Conservation (phyloP, 2,113 vertebrate genomes). For the Sinosuthora webbiana region DNA sequence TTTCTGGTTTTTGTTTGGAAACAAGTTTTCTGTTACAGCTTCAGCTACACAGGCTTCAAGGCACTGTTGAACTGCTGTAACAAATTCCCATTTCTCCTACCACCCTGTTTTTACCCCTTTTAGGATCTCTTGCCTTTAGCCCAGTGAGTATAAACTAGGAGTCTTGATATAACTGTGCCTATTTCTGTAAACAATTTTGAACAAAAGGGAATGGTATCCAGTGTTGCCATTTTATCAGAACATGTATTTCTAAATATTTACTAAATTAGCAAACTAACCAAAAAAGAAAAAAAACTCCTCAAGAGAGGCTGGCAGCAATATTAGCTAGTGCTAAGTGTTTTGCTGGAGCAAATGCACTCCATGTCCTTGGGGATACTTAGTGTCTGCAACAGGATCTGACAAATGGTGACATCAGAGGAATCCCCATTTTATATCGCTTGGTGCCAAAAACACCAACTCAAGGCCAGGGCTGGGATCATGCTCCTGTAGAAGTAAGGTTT, state of each 20-base stretch:
- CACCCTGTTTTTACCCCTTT: background rate
- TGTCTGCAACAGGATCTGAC: background rate
- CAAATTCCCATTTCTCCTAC: background rate
- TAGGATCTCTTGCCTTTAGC: background rate
- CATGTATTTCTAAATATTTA: constrained; percentile 49
- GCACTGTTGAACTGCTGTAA: background rate
- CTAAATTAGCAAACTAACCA: background rate
- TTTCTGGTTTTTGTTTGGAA: background rate
- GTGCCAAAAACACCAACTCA: background rate
- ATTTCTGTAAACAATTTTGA: constrained; percentile 13
- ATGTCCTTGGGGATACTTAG: background rate
- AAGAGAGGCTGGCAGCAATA: background rate
- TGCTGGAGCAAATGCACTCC: background rate
- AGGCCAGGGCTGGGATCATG: background rate
- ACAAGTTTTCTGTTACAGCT: background rate
- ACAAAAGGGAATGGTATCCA: background rate
- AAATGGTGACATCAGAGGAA: background rate
- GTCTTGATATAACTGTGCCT: background rate
- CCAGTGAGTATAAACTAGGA: background rate
- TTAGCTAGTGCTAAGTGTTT: constrained; percentile 10
- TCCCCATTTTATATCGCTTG: background rate
- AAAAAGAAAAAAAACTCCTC: background rate
- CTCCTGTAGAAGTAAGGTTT: background rate
- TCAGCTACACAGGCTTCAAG: background rate
- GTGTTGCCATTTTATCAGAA: background rate